Base-by-base conservation (phyloP, 1,140 invertebrate species). In the Drosophila quadrilineata region DNA sequence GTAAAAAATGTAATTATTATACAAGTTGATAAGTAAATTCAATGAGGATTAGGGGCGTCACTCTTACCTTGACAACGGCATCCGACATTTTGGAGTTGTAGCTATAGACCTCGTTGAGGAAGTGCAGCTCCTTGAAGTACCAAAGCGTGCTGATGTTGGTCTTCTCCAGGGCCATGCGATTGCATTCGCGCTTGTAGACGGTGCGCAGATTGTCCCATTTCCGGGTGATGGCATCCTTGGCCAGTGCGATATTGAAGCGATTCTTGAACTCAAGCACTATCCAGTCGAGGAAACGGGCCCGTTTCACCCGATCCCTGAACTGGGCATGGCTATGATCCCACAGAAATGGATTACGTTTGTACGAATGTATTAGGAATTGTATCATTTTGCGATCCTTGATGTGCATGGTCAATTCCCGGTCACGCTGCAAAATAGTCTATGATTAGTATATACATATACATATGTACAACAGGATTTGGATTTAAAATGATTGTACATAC, bases 381-480 rank as follows among this genome's bases (percentile, higher is more conserved):
- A 88, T 88, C 87, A 88, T 88, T 52, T 88, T 87, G 10, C 87
- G 82, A 52, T 88, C 87, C 65, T 88, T 88, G 6, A 88, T 88
- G 52, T 88, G 87, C 79, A 80, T 80, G 1, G 87, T 85, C 4
- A 88, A 46, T 53, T 75, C 87, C 2, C 71, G 56, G 31, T 84
- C 84, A n/a, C 72, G 70, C 73, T 79, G 14, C 6, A 19, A n/a
- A 10, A 53, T n/a, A n/a, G 4, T 12, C 5, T 17, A 64, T 5
- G 21, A 12, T 36, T 62, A 43, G 6, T 16, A 2, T 6, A 29
- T 22, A 29, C 6, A 2, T 3, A 10, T 22, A 28, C 0, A 16
- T 26, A 29, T 8, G 0, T n/a, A 2, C 10, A 21, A n/a, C n/a
- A n/a, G n/a, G n/a, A n/a, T n/a, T 33, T 33, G 0, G 5, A 24